phyloP scores from a whole-genome alignment of 2,888 invertebrate genomes.

The Ptychoptera albimana region DNA sequence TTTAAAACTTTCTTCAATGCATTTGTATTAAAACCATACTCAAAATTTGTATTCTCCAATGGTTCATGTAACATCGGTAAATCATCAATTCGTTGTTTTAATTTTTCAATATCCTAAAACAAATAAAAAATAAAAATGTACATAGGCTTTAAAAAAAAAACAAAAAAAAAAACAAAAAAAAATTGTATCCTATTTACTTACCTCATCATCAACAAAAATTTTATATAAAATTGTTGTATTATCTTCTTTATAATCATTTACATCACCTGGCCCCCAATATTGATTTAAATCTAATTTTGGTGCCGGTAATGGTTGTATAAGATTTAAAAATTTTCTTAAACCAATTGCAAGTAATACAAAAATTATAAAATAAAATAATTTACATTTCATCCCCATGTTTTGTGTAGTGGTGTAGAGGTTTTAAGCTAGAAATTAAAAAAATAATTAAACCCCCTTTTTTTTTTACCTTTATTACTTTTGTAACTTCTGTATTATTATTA shows the following conservation, averaged over 20 bases:
- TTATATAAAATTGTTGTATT: background rate
- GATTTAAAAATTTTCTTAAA: slow-evolving; percentile 21
- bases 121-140: slow-evolving; percentile 2
- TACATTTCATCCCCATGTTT: no score
- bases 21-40: slow-evolving; percentile 65
- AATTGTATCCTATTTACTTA: no score
- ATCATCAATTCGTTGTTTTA: slow-evolving; percentile 40
- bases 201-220: background rate
- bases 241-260: slow-evolving; percentile 20
- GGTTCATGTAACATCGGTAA: slow-evolving; percentile 38
- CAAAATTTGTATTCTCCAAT: slow-evolving; percentile 50
- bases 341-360: slow-evolving; percentile 17
- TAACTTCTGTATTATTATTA: no score
- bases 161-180: no score
- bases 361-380: slow-evolving; percentile 8
- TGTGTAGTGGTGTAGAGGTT: no score
- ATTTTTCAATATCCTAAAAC: slow-evolving; percentile 36
- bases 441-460: no score
- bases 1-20: slow-evolving; percentile 48
- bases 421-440: no score
- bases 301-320: slow-evolving; percentile 18
- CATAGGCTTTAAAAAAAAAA: no score
- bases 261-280: slow-evolving; percentile 27
- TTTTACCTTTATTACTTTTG: no score
- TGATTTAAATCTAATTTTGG: slow-evolving; percentile 21